Base-by-base conservation (phyloP, 2,797 vertebrate genomes). In the Leptoclinus maculatus region DNA sequence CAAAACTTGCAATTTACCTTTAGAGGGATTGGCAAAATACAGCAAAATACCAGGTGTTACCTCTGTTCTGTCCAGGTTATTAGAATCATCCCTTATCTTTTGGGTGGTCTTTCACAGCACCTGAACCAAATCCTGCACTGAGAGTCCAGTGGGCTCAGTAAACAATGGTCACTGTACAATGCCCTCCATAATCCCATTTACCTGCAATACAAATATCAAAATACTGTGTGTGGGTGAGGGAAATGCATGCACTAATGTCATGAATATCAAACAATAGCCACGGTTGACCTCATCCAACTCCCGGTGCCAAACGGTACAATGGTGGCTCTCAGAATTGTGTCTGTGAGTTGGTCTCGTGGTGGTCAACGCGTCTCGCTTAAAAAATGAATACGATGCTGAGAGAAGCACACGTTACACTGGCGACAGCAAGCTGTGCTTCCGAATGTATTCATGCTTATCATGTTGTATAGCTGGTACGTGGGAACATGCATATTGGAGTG, bases 1-100 rank as follows among this genome's bases (percentile, higher is more conserved):
- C 54, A 49, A 43, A 74, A 68, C 86, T 79, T 67, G 43, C 84
- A 78, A 71, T 77, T 39, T 56, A 80, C 66, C 73, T 13, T 2
- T 27, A 78, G 62, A 68, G 23, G 47, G 54, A 76, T 25, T 74
- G 65, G 32, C 66, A 84, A 85, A 86, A 80, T 75, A 65, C 80
- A 32, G 29, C 56, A 2, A 25, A 53, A 53, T 53, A 25, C 12
- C 51, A 25, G 51, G 49, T 23, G 10, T 23, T 11, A 53, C 67
- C 74, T 78, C 53, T 87, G 47, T 38, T 59, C 62, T 27, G 63
- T 67, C 72, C 66, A 67, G 76, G 83, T 85, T 69, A 68, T 75
- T 58, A 77, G 78, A 79, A 85, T 81, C 47, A 5, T 70, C 27
- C 64, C 47, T 41, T 54, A 65, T 87, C 53, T 68, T 71, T 60